A percentile compares a stretch with the other conserved stretches of the same genome.
Evolutionary conservation across 1,140 invertebrate species (phyloP).

Genomic region (Amphibalanus amphitrite): DNA sequence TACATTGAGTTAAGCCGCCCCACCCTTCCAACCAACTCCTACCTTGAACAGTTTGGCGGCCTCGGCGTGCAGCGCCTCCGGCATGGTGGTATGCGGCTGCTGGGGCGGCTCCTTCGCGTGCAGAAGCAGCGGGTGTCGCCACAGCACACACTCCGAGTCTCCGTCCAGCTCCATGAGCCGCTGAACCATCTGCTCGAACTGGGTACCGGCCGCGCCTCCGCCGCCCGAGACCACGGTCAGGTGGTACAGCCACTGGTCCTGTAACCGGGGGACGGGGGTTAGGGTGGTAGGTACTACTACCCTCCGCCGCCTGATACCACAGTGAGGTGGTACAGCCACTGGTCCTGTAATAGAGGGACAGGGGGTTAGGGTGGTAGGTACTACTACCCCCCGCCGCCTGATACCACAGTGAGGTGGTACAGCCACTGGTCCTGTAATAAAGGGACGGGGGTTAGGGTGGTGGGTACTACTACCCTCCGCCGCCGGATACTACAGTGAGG

Average conservation of each 20-base stretch:
- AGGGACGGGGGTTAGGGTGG: conserved; percentile 4
- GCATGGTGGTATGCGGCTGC: conserved; percentile 65
- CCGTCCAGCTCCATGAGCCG: conserved; percentile 89
- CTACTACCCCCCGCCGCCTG: conserved; percentile 74
- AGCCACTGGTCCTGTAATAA: conserved; percentile 9
- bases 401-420: conserved; percentile 46
- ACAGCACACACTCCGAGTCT: conserved; percentile 78
- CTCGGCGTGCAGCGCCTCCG: conserved; percentile 70
- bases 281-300: too few species aligned
- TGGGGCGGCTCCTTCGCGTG: conserved; percentile 75
- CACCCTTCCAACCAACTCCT: conserved; percentile 10
- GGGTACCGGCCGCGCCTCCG: conserved; percentile 72
- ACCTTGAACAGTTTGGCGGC: conserved; percentile 90
- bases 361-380: too few species aligned
- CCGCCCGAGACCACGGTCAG: conserved; percentile 83
- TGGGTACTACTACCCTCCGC: too few species aligned
- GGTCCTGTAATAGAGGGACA: too few species aligned
- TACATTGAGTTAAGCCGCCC: conserved; percentile 4
- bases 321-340: too few species aligned
- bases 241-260: conserved; percentile 86
- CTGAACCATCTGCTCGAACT: conserved; percentile 84
- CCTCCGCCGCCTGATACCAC: too few species aligned
- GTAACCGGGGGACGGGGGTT: conserved; percentile 15
- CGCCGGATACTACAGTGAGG: conserved; percentile 64
- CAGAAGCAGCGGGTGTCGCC: conserved; percentile 80